Evolutionary conservation across 2,888 invertebrate genomes (phyloP).

Genomic region (Cheilosia vernalis): DNA sequence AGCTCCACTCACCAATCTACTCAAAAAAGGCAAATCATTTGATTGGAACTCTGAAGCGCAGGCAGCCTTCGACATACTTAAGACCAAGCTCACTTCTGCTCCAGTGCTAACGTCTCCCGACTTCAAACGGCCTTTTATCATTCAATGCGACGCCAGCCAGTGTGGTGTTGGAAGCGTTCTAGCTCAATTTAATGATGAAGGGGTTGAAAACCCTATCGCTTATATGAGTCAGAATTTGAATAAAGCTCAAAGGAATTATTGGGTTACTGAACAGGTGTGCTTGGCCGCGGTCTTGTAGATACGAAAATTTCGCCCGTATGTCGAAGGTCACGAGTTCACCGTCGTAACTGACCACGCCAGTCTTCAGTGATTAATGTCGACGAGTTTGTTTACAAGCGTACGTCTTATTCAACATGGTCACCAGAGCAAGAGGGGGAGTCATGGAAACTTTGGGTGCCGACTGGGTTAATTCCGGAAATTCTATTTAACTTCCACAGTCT

Average conservation of each 20-base stretch:
- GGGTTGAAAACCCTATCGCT: conserved; percentile 20
- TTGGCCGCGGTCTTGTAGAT: conserved; percentile 35
- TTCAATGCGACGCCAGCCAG: conserved; percentile 49
- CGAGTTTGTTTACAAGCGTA: too few species aligned
- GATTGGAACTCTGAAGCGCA: conserved; percentile 16
- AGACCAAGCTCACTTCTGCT: conserved; percentile 14
- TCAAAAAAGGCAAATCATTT: conserved; percentile 20
- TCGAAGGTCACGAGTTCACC: too few species aligned
- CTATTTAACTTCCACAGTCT: too few species aligned
- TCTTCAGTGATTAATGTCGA: conserved; percentile 76
- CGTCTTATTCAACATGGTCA: too few species aligned
- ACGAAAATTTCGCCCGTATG: conserved; percentile 57
- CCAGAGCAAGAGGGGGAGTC: too few species aligned
- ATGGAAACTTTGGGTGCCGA: too few species aligned
- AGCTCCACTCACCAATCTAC: conserved; percentile 26
- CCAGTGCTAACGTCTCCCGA: conserved; percentile 43
- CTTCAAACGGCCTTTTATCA: conserved; percentile 27
- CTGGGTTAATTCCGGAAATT: too few species aligned
- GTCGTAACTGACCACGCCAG: conserved; percentile 77
- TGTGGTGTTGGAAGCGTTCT: conserved; percentile 26
- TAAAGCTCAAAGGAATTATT: conserved; percentile 29
- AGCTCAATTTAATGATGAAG: conserved; percentile 27
- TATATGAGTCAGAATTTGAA: conserved; percentile 20
- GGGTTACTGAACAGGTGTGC: conserved; percentile 25
- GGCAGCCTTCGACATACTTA: conserved; percentile 12